phyloP scores from a whole-genome alignment of 2,888 invertebrate species.

The Conus canariensis region DNA sequence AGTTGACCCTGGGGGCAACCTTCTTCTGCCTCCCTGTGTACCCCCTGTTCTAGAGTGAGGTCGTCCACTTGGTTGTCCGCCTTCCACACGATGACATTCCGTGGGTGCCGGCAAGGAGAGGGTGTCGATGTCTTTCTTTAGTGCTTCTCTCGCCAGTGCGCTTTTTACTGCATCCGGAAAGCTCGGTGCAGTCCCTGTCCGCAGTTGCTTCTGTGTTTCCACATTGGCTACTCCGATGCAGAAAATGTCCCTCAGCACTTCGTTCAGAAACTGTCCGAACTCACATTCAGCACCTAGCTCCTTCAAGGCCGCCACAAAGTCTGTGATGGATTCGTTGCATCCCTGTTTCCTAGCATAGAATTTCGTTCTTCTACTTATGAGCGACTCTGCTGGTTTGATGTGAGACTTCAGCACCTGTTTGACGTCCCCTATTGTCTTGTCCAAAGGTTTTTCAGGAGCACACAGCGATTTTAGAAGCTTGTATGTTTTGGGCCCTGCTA shows the following conservation, averaged over 20 bases:
- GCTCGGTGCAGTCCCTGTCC: neutral
- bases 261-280: neutral
- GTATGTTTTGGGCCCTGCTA: slow-evolving; percentile 12
- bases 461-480: neutral
- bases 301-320: neutral
- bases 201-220: neutral
- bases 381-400: neutral
- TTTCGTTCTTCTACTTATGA: neutral
- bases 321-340: slow-evolving; percentile 16
- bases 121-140: neutral
- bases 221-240: neutral
- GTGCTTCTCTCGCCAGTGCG: neutral
- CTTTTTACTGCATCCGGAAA: neutral
- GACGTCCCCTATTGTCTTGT: neutral
- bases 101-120: neutral
- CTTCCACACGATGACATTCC: too few species aligned
- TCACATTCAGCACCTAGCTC: neutral
- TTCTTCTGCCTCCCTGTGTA: neutral
- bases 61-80: too few species aligned
- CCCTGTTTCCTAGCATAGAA: neutral
- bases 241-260: slow-evolving; percentile 1
- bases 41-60: too few species aligned
- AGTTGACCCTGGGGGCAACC: neutral
- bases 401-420: neutral
- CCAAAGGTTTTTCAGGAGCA: neutral